phyloP scores from a whole-genome alignment of 2,888 invertebrate species.

The Isoperla grammatica region DNA sequence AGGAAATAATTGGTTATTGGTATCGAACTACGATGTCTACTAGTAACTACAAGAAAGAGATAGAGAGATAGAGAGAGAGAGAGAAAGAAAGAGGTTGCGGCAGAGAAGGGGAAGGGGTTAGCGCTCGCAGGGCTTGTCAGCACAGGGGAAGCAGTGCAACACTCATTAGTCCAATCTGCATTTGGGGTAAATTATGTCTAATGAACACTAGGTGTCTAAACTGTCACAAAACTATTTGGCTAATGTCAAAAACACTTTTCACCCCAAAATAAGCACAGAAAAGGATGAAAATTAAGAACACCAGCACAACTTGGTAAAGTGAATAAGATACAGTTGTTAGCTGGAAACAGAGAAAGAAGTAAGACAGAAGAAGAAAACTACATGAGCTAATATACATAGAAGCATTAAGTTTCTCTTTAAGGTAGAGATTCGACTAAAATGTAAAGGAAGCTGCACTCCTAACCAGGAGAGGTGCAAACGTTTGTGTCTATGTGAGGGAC shows the following conservation, averaged over 20 bases:
- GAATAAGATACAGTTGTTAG: conserved; percentile 27
- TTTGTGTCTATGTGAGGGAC: too few species aligned
- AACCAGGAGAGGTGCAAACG: too few species aligned
- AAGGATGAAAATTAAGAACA: conserved; percentile 21
- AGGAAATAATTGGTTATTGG: neutral
- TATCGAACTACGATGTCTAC: conserved; percentile 6
- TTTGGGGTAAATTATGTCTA: neutral
- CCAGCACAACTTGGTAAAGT: neutral
- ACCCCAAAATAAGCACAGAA: conserved; percentile 22
- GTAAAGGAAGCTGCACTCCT: too few species aligned
- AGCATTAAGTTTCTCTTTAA: too few species aligned
- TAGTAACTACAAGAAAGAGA: conserved; percentile 33
- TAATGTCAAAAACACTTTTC: conserved; percentile 14
- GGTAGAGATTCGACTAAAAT: too few species aligned
- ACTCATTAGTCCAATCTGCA: conserved; percentile 3
- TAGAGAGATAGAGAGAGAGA: conserved; percentile 28
- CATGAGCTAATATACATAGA: conserved; percentile 9
- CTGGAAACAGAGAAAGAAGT: conserved; percentile 30
- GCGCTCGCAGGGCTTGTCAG: conserved; percentile 33
- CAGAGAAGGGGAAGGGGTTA: conserved; percentile 19
- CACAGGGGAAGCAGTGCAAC: conserved; percentile 27
- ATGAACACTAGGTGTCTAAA: too few species aligned
- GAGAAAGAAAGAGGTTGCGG: conserved; percentile 31
- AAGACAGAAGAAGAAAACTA: conserved; percentile 30
- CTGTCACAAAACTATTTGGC: too few species aligned